Percentiles rank a stretch among this genome's conserved stretches.
Conservation (phyloP, 2,888 invertebrate species). For the Tachina lurida region DNA sequence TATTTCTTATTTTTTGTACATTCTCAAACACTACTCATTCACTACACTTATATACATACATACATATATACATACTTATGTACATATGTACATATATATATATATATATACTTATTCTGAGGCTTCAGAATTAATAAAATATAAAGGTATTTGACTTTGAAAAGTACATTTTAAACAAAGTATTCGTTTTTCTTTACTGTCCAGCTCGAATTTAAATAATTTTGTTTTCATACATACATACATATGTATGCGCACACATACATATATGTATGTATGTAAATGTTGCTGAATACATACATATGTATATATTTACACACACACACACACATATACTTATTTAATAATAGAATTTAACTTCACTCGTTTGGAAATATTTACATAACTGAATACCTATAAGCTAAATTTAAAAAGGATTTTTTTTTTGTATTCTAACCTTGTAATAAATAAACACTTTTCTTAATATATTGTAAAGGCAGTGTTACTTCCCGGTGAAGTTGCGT, state of each 20-base stretch:
- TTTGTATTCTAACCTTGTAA: constrained; percentile 54
- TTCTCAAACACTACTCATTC: constrained; percentile 13
- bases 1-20: constrained; percentile 23
- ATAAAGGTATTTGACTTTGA: constrained; percentile 52
- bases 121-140: constrained; percentile 40
- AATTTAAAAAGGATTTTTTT: constrained; percentile 21
- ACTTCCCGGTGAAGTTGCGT: constrained; percentile 76
- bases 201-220: background rate
- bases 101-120: background rate
- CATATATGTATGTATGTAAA: no score
- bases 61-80: background rate
- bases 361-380: background rate
- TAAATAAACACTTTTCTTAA: constrained; percentile 44
- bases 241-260: background rate
- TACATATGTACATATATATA: background rate
- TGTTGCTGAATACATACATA: background rate
- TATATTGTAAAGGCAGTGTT: constrained; percentile 22
- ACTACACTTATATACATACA: background rate
- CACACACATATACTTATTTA: background rate
- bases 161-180: constrained; percentile 17
- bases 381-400: background rate
- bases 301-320: background rate
- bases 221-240: background rate
- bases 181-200: constrained; percentile 8
- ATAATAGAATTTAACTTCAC: background rate